These are phyloP conservation scores for Aspidoscelis tigris DNA, from an alignment of 2,113 vertebrate genomes.

Conservation along the genomic window DNA sequence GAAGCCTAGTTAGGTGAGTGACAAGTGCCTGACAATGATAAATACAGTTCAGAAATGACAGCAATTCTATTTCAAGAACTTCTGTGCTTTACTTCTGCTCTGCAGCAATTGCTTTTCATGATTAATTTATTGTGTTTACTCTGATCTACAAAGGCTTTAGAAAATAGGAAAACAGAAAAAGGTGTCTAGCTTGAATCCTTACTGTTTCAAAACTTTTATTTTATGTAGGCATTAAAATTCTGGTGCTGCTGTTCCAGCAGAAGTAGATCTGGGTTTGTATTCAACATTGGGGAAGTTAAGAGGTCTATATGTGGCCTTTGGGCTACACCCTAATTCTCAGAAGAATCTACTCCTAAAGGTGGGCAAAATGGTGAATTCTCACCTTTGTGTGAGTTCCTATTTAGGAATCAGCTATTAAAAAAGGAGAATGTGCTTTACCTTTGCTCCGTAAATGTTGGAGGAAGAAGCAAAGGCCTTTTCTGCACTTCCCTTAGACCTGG, in stretches of 20 bases:
- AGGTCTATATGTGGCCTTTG: neutral
- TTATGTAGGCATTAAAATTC: neutral
- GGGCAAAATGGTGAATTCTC: too few species aligned
- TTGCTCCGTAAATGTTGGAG: too few species aligned
- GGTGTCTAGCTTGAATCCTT: slow-evolving; percentile 40
- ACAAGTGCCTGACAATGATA: slow-evolving; percentile 65
- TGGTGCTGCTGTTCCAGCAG: slow-evolving; percentile 2
- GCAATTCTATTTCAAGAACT: slow-evolving; percentile 61
- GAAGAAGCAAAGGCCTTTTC: too few species aligned
- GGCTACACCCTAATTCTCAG: neutral
- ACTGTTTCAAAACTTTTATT: slow-evolving; percentile 41
- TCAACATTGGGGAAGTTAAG: neutral
- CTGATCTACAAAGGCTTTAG: slow-evolving; percentile 62
- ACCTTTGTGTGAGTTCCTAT: too few species aligned
- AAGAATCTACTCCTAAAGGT: neutral
- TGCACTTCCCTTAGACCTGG: too few species aligned
- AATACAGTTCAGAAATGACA: slow-evolving; percentile 69
- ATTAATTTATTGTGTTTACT: slow-evolving; percentile 70
- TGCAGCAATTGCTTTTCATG: slow-evolving; percentile 65
- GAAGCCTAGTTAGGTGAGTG: slow-evolving; percentile 65
- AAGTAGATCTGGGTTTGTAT: slow-evolving; percentile 15
- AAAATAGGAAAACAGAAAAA: slow-evolving; percentile 53
- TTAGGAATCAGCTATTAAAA: too few species aligned
- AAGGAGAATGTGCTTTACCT: too few species aligned
- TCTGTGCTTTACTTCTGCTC: slow-evolving; percentile 54